A percentile compares a stretch with the other conserved stretches of the same genome.
These are phyloP conservation scores for Hyperopisus bebe DNA, from an alignment of 2,113 vertebrate species.

Conservation along the genomic window DNA sequence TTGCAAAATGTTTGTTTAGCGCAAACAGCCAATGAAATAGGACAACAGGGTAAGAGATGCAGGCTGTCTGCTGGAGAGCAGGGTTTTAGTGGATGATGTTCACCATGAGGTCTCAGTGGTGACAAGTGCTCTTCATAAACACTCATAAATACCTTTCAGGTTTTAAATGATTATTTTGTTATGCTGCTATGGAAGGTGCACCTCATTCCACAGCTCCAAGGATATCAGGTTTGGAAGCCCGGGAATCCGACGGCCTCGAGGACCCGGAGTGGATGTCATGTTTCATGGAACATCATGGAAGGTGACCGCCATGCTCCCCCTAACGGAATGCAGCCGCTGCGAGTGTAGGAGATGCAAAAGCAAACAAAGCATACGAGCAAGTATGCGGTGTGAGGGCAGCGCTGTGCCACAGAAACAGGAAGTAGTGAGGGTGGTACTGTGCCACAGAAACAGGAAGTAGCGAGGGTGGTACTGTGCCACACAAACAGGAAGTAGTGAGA, in stretches of 20 bases:
- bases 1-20: neutral
- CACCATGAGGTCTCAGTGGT: neutral
- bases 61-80: neutral
- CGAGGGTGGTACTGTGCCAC: fast-evolving
- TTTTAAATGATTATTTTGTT: neutral
- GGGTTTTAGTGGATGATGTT: neutral
- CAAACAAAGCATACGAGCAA: neutral
- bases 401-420: neutral
- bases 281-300: neutral
- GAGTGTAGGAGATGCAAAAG: neutral
- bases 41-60: neutral
- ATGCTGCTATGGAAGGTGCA: neutral
- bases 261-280: neutral
- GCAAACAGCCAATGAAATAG: neutral
- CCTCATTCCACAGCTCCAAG: neutral
- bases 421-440: neutral
- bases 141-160: neutral
- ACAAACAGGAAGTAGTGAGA: too few relatives aligned
- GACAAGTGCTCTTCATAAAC: neutral
- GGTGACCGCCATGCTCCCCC: neutral
- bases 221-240: neutral
- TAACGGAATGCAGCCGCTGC: neutral
- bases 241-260: neutral
- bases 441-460: too few relatives aligned
- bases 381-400: neutral